phyloP scores from a whole-genome alignment of 2,113 vertebrate species.

The Dipodomys spectabilis region DNA sequence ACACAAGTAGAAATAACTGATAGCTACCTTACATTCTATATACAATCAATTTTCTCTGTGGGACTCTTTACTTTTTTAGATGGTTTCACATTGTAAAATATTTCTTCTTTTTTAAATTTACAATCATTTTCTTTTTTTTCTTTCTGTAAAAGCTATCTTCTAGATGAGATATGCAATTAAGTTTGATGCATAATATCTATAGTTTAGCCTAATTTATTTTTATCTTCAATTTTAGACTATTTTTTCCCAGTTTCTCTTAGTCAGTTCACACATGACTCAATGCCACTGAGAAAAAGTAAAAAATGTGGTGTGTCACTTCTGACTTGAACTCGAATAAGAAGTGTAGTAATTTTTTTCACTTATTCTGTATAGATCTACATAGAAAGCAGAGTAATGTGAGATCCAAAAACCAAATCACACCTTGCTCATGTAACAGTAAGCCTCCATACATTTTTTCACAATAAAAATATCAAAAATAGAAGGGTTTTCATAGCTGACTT shows the following conservation, averaged over 20 bases:
- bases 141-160: background rate
- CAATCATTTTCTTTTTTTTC: background rate
- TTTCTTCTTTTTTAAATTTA: background rate
- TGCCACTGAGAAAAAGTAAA: background rate
- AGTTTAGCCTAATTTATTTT: background rate
- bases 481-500: too few species aligned
- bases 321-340: background rate
- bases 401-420: background rate
- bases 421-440: too few species aligned
- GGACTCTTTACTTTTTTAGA: background rate
- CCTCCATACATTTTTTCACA: too few species aligned
- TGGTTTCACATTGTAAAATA: background rate
- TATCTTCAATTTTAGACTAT: background rate
- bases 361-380: background rate
- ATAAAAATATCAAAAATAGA: too few species aligned
- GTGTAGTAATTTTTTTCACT: background rate
- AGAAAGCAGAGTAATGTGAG: too few species aligned
- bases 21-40: background rate
- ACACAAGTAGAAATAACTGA: background rate
- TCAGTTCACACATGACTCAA: rapidly evolving
- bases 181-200: background rate
- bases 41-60: background rate
- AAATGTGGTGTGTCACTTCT: background rate
- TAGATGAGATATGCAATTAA: background rate
- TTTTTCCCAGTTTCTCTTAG: background rate